Evolutionary conservation across 2,888 invertebrate genomes (phyloP).

Genomic region (Uropetala carovei): DNA sequence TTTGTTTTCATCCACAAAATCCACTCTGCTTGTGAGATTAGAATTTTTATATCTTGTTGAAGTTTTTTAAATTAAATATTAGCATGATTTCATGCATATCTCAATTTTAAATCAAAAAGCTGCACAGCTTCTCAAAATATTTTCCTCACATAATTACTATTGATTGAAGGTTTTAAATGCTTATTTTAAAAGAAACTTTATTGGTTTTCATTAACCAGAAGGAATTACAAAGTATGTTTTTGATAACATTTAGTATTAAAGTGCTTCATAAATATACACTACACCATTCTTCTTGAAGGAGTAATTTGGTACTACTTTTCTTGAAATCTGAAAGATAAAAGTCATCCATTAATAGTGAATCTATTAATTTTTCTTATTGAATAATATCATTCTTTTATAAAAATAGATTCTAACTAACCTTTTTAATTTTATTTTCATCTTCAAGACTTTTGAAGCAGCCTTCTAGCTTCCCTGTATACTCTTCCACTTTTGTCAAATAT

Average conservation of each 20-base stretch:
- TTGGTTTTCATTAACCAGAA: no score
- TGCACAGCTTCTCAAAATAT: no score
- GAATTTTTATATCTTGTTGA: background rate
- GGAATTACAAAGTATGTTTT: no score
- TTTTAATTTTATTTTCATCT: constrained; percentile 3
- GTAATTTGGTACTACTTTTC: constrained; percentile 71
- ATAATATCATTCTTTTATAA: background rate
- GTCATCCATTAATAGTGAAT: background rate
- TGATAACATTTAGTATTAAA: constrained; percentile 35
- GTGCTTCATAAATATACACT: constrained; percentile 70
- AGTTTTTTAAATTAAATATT: background rate
- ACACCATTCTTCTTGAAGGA: constrained; percentile 71
- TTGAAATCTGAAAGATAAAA: constrained; percentile 68
- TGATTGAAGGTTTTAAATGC: no score
- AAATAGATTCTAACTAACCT: constrained; percentile 48
- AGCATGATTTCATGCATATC: background rate
- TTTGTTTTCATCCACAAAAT: no score
- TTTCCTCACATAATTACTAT: no score
- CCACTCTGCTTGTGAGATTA: no score
- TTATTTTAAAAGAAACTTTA: no score
- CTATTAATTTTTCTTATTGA: background rate
- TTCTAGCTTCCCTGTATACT: constrained; percentile 72
- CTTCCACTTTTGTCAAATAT: constrained; percentile 71
- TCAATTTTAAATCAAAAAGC: background rate
- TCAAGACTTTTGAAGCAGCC: constrained; percentile 70